Conservation (phyloP, 2,797 vertebrate genomes). For the Enteromius trimaculatus region DNA sequence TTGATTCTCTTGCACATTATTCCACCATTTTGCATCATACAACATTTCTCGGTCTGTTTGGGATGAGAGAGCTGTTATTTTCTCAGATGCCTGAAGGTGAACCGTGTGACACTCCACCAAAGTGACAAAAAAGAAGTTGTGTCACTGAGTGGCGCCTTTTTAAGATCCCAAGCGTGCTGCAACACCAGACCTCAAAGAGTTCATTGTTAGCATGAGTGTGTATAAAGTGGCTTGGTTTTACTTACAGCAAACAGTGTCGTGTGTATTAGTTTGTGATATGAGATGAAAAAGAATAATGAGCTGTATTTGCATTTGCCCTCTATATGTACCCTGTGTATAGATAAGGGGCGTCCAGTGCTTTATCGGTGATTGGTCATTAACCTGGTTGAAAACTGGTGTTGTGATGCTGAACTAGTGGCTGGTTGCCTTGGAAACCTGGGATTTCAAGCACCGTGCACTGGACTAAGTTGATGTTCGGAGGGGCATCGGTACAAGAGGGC, state of each 20-base stretch:
- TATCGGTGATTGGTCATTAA: constrained; percentile 72
- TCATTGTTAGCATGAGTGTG: constrained; percentile 27
- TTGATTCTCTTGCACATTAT: constrained; percentile 54
- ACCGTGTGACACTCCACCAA: constrained; percentile 61
- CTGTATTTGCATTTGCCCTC: constrained; percentile 4
- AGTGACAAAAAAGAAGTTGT: constrained; percentile 61
- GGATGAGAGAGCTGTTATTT: constrained; percentile 58
- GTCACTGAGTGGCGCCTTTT: constrained; percentile 24
- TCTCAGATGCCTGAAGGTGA: constrained; percentile 61
- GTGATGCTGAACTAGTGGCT: constrained; percentile 65
- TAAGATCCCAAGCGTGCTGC: constrained; percentile 33
- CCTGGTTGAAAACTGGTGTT: constrained; percentile 61
- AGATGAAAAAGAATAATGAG: constrained; percentile 8
- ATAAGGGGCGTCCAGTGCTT: constrained; percentile 51
- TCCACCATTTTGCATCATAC: constrained; percentile 66
- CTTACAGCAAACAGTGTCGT: background rate
- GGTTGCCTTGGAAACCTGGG: constrained; percentile 75
- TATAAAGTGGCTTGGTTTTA: constrained; percentile 22
- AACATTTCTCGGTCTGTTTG: constrained; percentile 45
- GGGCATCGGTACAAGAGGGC: constrained; percentile 57
- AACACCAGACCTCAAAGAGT: constrained; percentile 32
- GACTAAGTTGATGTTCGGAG: constrained; percentile 67
- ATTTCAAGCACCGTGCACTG: constrained; percentile 60
- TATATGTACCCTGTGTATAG: constrained; percentile 44
- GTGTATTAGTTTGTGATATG: background rate